Conservation (phyloP, 2,888 invertebrate species). For the Pristionchus entomophagus region DNA sequence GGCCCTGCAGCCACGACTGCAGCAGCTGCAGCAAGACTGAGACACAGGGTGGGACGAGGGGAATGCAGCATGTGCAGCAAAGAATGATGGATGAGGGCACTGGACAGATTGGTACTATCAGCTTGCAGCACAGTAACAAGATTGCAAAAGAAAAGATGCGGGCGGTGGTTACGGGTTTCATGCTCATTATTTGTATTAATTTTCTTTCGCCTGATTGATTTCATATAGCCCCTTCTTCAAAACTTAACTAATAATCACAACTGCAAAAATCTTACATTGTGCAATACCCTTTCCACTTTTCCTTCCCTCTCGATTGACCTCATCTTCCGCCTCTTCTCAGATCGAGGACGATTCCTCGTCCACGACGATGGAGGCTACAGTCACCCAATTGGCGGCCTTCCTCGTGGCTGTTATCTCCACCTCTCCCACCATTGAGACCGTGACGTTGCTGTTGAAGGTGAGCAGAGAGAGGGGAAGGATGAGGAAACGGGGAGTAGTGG, state of each 20-base stretch:
- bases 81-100: too few relatives aligned
- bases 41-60: slow-evolving; percentile 3
- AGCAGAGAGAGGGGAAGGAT: neutral
- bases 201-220: neutral
- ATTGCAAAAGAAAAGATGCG: neutral
- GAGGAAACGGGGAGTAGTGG: neutral
- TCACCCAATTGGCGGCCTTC: slow-evolving; percentile 64
- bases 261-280: neutral
- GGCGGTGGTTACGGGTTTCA: neutral
- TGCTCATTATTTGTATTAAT: neutral
- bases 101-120: too few relatives aligned
- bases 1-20: neutral
- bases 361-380: slow-evolving; percentile 75
- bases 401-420: slow-evolving; percentile 62
- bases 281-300: neutral
- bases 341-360: slow-evolving; percentile 74
- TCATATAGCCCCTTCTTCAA: neutral
- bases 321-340: too few relatives aligned
- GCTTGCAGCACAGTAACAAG: neutral
- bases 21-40: neutral
- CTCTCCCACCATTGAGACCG: slow-evolving; percentile 68
- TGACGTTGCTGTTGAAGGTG: slow-evolving; percentile 69
- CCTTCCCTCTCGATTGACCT: too few relatives aligned
- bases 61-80: neutral
- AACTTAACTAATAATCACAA: neutral